A percentile compares a stretch with the other conserved stretches of the same genome.
These are phyloP conservation scores for Nycticryphes semicollaris DNA, from an alignment of 2,113 vertebrate species.

Conservation along the genomic window DNA sequence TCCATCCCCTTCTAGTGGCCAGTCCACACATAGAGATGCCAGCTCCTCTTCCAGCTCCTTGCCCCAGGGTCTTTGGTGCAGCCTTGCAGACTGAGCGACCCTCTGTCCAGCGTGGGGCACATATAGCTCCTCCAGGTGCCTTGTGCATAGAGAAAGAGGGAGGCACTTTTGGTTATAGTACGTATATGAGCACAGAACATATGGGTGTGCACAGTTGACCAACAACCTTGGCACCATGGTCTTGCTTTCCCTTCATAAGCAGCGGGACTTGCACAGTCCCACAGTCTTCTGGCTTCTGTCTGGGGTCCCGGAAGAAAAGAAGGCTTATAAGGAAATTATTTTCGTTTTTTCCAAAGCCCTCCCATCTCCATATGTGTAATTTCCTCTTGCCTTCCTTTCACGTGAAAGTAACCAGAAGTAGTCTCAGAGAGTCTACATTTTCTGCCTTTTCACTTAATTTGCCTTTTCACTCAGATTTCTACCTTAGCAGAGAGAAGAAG, in stretches of 20 bases:
- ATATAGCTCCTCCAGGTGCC: neutral
- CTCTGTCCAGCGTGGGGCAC: neutral
- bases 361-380: neutral
- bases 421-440: neutral
- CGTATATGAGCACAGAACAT: neutral
- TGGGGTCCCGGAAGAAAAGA: neutral
- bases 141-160: neutral
- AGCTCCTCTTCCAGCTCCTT: neutral
- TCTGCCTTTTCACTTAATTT: neutral
- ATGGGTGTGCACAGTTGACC: neutral
- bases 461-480: neutral
- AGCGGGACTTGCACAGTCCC: neutral
- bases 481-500: neutral
- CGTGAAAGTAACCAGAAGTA: neutral
- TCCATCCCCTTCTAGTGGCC: neutral
- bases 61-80: neutral
- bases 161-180: neutral
- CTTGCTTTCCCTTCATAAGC: neutral
- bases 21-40: neutral
- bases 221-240: too few relatives aligned
- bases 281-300: neutral
- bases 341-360: neutral
- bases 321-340: neutral
- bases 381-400: neutral
- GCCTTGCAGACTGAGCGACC: too few relatives aligned